Conservation (phyloP, 2,113 vertebrate species). For the Elanus axillaris region DNA sequence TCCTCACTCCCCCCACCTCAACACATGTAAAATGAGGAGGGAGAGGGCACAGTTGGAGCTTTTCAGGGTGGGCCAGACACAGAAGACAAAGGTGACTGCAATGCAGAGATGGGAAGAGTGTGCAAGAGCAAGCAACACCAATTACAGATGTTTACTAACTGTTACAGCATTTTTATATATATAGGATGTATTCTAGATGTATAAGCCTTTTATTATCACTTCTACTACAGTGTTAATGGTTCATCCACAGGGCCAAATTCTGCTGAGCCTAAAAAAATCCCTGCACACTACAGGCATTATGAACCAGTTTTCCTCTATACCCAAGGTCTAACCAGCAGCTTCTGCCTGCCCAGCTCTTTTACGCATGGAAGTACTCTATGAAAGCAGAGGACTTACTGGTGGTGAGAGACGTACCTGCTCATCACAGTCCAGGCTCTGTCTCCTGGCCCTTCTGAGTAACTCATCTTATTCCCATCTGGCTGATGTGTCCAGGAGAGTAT, state of each 20-base stretch:
- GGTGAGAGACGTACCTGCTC: background rate
- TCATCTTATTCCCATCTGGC: background rate
- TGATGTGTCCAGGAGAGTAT: background rate
- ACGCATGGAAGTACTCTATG: background rate
- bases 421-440: background rate
- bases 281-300: background rate
- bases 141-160: background rate
- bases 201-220: background rate
- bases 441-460: background rate
- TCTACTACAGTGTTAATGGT: background rate
- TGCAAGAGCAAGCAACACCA: background rate
- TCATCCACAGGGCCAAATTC: background rate
- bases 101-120: background rate
- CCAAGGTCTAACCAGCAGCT: background rate
- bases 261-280: background rate
- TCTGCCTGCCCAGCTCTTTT: background rate
- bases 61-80: background rate
- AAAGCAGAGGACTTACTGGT: background rate
- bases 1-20: background rate
- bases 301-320: background rate
- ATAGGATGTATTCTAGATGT: background rate
- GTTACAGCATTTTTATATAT: background rate
- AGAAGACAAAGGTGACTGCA: background rate
- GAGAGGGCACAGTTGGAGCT: background rate
- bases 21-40: background rate